A percentile compares a stretch with the other conserved stretches of the same genome.
Evolutionary conservation across 1,140 invertebrate genomes (phyloP).

Genomic region (Bradynema listronoti): DNA sequence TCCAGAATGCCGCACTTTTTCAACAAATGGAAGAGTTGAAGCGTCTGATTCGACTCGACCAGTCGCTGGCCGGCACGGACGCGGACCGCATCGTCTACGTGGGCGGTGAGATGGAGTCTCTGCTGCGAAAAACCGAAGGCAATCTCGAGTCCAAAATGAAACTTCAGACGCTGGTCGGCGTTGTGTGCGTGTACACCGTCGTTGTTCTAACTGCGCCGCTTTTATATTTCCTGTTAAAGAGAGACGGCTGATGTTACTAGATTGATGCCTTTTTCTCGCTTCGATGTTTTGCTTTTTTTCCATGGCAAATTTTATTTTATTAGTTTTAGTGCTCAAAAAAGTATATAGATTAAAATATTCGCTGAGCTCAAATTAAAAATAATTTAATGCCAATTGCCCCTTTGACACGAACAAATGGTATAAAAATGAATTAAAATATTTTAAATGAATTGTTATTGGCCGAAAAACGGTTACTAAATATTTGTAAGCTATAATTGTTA

Average conservation of each 20-base stretch:
- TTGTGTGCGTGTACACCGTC: slow-evolving; percentile 29
- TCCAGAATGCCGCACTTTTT: slow-evolving; percentile 34
- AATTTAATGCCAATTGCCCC: no score
- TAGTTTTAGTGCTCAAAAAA: no score
- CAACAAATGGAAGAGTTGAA: slow-evolving; percentile 42
- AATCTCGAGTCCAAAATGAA: slow-evolving; percentile 50
- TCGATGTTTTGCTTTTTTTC: no score
- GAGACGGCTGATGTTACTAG: background rate
- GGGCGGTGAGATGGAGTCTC: slow-evolving; percentile 41
- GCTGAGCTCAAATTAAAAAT: no score
- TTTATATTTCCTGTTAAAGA: slow-evolving; percentile 16
- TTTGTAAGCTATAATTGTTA: no score
- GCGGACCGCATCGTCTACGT: slow-evolving; percentile 36
- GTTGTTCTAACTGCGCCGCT: slow-evolving; percentile 22
- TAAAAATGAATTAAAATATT: no score
- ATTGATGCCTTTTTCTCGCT: no score
- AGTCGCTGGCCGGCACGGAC: slow-evolving; percentile 11
- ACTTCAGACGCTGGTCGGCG: slow-evolving; percentile 37
- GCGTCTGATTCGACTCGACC: slow-evolving; percentile 33
- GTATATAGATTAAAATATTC: no score
- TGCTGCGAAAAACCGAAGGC: slow-evolving; percentile 39
- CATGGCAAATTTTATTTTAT: no score
- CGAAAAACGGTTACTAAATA: no score
- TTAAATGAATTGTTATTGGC: no score
- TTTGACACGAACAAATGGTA: no score